Percentiles rank a stretch among this genome's conserved stretches.
phyloP scores from a whole-genome alignment of 2,797 vertebrate species.

The Typhlichthys eigenmanni region DNA sequence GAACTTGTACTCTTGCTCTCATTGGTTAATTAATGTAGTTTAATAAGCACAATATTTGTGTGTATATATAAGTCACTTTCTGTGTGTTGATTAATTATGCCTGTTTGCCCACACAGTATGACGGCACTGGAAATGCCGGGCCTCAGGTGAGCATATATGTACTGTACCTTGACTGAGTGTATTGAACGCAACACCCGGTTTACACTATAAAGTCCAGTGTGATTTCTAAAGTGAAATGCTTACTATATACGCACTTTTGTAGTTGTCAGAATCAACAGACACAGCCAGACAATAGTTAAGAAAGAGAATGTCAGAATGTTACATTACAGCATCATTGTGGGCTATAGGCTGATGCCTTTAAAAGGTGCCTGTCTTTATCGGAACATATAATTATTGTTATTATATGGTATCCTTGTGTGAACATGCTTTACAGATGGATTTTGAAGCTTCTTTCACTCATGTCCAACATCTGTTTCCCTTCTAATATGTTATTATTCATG shows the following conservation, averaged over 20 bases:
- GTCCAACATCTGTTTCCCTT: conserved; percentile 6
- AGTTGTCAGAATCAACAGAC: no score
- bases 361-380: neutral
- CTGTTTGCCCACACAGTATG: conserved; percentile 51
- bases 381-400: neutral
- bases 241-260: no score
- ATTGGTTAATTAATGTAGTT: neutral
- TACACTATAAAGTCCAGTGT: no score
- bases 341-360: neutral
- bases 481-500: conserved; percentile 3
- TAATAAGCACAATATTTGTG: neutral
- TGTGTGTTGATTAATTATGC: conserved; percentile 7
- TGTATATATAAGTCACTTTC: neutral
- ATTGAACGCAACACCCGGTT: no score
- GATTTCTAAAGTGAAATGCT: no score
- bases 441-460: neutral
- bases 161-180: neutral
- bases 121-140: conserved; percentile 36
- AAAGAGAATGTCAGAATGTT: no score
- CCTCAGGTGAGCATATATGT: conserved; percentile 53
- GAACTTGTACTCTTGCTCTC: no score
- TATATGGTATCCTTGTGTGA: neutral
- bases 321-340: neutral
- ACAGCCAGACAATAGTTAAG: no score
- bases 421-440: neutral